A percentile compares a stretch with the other conserved stretches of the same genome.
Conservation (phyloP, 2,797 vertebrate species). For the Oreortyx pictus region DNA sequence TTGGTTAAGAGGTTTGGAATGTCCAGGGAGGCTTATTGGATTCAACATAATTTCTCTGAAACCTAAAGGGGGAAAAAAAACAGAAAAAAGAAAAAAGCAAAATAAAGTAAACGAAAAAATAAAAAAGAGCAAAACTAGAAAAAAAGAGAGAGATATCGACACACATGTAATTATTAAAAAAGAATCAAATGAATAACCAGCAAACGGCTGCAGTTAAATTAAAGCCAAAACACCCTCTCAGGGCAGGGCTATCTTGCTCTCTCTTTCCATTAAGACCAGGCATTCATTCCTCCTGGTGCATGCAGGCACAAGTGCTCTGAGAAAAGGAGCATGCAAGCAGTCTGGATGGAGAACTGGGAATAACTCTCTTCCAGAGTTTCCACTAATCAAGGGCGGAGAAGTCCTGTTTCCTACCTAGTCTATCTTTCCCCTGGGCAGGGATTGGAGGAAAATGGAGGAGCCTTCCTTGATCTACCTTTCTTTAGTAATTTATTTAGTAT, state of each 20-base stretch:
- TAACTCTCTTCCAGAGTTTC: background rate
- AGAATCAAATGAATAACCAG: slow-evolving; percentile 71
- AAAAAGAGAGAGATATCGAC: slow-evolving; percentile 76
- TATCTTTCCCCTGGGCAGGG: background rate
- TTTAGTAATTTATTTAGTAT: background rate
- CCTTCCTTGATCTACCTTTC: background rate
- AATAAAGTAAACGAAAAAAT: slow-evolving; percentile 84
- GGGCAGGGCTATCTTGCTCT: background rate
- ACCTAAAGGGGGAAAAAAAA: slow-evolving; percentile 84
- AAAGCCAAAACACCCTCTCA: slow-evolving; percentile 39
- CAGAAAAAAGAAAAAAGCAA: slow-evolving; percentile 84
- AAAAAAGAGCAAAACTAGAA: slow-evolving; percentile 84
- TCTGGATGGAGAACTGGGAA: slow-evolving; percentile 2
- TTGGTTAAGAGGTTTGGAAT: slow-evolving; percentile 88
- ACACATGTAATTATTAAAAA: slow-evolving; percentile 72
- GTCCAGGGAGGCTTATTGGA: slow-evolving; percentile 88
- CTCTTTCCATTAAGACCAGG: slow-evolving; percentile 6
- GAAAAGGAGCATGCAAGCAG: slow-evolving; percentile 52
- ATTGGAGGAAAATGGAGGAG: background rate
- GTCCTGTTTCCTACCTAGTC: background rate
- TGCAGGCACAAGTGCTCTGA: slow-evolving; percentile 55
- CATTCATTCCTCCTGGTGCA: background rate
- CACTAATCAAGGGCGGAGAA: background rate
- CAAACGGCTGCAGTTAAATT: slow-evolving; percentile 49
- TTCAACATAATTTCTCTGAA: slow-evolving; percentile 91